Base-by-base conservation (phyloP, 2,888 invertebrate genomes). In the Chalcosyrphus nemorum region DNA sequence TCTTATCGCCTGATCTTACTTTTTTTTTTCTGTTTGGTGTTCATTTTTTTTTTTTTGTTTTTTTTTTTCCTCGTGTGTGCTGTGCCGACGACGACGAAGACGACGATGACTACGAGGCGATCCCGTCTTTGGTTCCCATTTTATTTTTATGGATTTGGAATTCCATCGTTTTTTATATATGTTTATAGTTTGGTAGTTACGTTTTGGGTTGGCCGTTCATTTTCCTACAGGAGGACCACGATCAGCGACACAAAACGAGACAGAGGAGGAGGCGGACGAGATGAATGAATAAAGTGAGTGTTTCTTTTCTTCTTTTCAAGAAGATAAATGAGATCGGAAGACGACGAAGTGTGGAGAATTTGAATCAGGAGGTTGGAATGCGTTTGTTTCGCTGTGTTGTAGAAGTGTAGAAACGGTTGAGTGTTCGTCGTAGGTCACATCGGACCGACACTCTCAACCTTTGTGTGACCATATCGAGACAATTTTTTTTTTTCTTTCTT, bases 1-100 rank as follows among this genome's bases (percentile, higher is more conserved):
- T 90, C 90, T 90, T 90, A 90, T 90, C 90, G 88, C 87, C 88
- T 88, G 90, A 90, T 90, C 90, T 90, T 88, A 89, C 88, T 82
- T 85, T 66, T 88, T 82, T 85, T 66, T 24, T 74, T 66, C 56
- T 77, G 52, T 85, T 86, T 86, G 85, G 88, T 89, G 72, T 82
- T 84, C 63, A 66, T 81, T 74, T 77, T 68, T 68, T 78, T 59
- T 65, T 54, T 41, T 4, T n/a, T n/a, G n/a, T n/a, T 81, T 74
- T 77, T 68, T 68, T 78, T 59, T 65, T 54, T 41, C 1, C 5
- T 68, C 19, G 52, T 77, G 80, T 78, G 80, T 65, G 78, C 57
- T 61, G 59, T 84, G 84, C 84, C 84, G 84, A 84, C 78, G 71
- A 66, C 41, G 47, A 71, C 61, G 61, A 74, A 15, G 65, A 61